Conservation (phyloP, 2,888 invertebrate genomes). For the Anodontia alba region DNA sequence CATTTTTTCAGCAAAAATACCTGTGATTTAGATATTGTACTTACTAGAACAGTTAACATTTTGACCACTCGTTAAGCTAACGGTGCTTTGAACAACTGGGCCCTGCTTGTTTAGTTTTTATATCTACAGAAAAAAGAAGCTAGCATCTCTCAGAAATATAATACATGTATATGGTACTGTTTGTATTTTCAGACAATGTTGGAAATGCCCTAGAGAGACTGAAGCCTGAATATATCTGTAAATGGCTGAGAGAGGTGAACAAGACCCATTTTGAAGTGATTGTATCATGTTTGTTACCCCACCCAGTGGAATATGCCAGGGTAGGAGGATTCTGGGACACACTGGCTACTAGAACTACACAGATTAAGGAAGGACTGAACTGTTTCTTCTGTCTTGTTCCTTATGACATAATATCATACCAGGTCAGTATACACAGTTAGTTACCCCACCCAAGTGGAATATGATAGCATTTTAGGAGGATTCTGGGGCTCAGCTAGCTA, state of each 20-base stretch:
- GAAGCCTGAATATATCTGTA: slow-evolving; percentile 96
- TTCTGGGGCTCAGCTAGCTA: no score
- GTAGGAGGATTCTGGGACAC: slow-evolving; percentile 96
- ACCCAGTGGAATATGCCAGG: slow-evolving; percentile 97
- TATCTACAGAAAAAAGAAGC: no score
- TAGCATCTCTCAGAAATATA: no score
- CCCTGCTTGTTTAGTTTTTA: no score
- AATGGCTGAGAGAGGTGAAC: slow-evolving; percentile 94
- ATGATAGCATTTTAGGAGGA: no score
- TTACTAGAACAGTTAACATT: no score
- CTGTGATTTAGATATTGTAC: no score
- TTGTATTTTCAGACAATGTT: slow-evolving; percentile 85
- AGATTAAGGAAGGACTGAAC: slow-evolving; percentile 97
- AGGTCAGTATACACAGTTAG: slow-evolving; percentile 87
- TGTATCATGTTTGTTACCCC: slow-evolving; percentile 96
- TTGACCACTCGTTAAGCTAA: no score
- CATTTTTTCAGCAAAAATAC: no score
- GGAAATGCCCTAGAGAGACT: slow-evolving; percentile 96
- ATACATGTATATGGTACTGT: no score
- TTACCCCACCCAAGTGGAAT: background rate
- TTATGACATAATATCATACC: slow-evolving; percentile 97
- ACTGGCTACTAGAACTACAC: slow-evolving; percentile 88
- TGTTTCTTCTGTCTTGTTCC: slow-evolving; percentile 98
- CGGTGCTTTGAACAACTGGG: no score
- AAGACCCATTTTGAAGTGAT: slow-evolving; percentile 94